phyloP scores from a whole-genome alignment of 2,888 invertebrate species.

The Chalcis sispes region DNA sequence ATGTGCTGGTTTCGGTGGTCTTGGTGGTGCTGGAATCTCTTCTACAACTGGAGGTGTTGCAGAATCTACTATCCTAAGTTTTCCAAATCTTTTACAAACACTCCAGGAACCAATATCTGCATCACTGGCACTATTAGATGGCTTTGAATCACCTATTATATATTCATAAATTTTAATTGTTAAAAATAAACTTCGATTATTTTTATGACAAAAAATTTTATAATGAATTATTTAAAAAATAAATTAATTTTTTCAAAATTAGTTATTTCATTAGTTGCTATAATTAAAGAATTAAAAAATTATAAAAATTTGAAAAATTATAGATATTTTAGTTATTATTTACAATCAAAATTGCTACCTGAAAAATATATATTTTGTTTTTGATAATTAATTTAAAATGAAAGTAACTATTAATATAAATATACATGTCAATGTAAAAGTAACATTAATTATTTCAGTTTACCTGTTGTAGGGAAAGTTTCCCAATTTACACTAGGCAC shows the following conservation, averaged over 20 bases:
- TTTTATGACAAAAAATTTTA: not conserved
- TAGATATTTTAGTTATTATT: no score
- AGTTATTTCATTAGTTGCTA: no score
- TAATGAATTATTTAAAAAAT: not conserved
- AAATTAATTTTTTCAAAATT: no score
- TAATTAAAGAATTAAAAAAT: no score
- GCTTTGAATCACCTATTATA: constrained; percentile 74
- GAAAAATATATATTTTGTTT: no score
- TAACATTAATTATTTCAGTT: not conserved
- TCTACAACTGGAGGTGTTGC: constrained; percentile 64
- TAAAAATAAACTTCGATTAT: not conserved
- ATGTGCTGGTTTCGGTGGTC: constrained; percentile 86
- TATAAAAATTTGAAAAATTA: no score
- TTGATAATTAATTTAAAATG: not conserved
- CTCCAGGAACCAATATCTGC: constrained; percentile 79
- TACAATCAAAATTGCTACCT: no score
- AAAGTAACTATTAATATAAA: no score
- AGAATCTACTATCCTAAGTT: constrained; percentile 69
- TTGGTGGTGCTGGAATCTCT: constrained; percentile 81
- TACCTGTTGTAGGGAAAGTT: constrained; percentile 72
- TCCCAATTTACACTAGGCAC: constrained; percentile 77
- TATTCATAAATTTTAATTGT: not conserved
- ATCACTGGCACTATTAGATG: constrained; percentile 80
- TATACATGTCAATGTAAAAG: no score
- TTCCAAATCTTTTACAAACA: constrained; percentile 79